Evolutionary conservation across 1,140 invertebrate species (phyloP), one percentile per base, ranked within the genome.

Genomic region (Macrocentrus cingulum): DNA sequence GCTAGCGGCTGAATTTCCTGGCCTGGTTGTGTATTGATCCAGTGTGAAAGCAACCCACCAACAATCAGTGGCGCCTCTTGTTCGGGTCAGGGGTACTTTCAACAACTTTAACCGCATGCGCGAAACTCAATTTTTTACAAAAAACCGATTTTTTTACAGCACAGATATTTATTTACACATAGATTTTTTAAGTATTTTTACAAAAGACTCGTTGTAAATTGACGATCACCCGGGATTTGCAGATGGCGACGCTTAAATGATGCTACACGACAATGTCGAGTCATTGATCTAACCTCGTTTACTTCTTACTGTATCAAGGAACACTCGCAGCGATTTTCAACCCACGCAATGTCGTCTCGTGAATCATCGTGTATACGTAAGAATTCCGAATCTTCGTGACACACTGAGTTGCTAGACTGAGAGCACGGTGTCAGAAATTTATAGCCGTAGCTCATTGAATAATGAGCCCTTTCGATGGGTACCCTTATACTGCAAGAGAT

Each of bases 11-110:
- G 42, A 53, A 39, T 57, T 51, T 63, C 68, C 64, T 76, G 75
- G 72, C 75, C 75, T 74, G 74, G 72, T 75, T 77, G 71, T 57
- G 72, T 76, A 77, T 77, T 74, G 75, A 77, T 76, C 73, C 69
- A 62, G 60, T 15, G 29, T 18, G 25, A 54, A 49, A 49, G 20
- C 45, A 53, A 13, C 49, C 50, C 39, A 19, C 22, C 22, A 41
- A 55, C 51, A 36, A 18, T 41, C 22, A 41, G 39, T 48, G 25
- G 44, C 48, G 36, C 36, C 29, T 16, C 4, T 51, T 59, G 32
- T 49, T 56, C 53, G 52, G 61, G 54, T 57, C 60, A 61, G 54
- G 60, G 60, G 60, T 57, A 49, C 25, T n/a, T 11, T 15, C 5
- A 39, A 51, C 46, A n/a, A 39, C 18, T 53, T n/a, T n/a, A n/a